Evolutionary conservation across 2,113 vertebrate genomes (phyloP).

Genomic region (Oreocharis arfaki): DNA sequence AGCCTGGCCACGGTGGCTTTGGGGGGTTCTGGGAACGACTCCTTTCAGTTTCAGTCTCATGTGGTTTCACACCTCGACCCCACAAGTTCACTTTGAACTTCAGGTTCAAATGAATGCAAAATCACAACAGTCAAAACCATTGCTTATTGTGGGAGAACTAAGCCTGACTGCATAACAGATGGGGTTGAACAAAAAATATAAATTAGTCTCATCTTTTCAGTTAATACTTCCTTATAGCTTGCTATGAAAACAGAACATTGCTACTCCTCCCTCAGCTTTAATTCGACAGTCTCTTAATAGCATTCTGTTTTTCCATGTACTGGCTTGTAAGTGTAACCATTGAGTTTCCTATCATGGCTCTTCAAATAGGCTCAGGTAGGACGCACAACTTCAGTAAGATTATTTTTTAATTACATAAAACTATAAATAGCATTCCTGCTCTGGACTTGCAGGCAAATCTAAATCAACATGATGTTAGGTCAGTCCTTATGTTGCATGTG

Average conservation of each 20-base stretch:
- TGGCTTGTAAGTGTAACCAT: background rate
- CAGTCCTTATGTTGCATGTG: background rate
- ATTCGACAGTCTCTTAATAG: background rate
- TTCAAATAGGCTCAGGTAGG: background rate
- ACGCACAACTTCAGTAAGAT: background rate
- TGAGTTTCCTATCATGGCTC: background rate
- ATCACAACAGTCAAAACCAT: background rate
- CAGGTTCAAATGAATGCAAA: slow-evolving; percentile 36
- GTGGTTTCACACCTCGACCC: slow-evolving; percentile 64
- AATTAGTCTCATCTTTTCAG: background rate
- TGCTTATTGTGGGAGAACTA: background rate
- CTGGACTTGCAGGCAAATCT: background rate
- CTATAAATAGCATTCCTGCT: background rate
- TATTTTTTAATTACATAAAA: background rate
- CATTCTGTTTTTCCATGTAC: background rate
- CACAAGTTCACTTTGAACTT: slow-evolving; percentile 55
- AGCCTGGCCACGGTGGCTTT: background rate
- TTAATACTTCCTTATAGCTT: background rate
- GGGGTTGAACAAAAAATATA: background rate
- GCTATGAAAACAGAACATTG: background rate
- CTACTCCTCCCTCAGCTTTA: background rate
- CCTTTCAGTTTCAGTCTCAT: slow-evolving; percentile 15
- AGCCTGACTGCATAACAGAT: background rate
- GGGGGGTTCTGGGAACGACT: background rate
- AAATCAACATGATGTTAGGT: background rate